Evolutionary conservation across 2,113 vertebrate species (phyloP), one percentile per base, ranked within the genome.

Genomic region (Mormyrus lacerda): DNA sequence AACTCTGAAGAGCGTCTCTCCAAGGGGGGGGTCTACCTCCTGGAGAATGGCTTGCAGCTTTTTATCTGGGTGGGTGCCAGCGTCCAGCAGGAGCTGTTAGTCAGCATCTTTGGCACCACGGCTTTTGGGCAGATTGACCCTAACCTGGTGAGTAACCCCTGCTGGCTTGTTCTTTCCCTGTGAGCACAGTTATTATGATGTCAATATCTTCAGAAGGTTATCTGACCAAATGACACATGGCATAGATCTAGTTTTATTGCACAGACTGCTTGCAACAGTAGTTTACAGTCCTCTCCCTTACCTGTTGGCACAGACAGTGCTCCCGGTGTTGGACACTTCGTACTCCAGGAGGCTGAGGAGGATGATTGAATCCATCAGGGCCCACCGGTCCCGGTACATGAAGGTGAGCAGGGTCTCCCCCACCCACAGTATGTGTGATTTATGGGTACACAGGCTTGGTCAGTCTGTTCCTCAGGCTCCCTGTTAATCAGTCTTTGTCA

Each of bases 11-110:
- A 99, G 87, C 96, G 98, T 55, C 95, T 99, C 24, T 98, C 98
- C n/a, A 99, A 97, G 90, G 98, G 98, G 0, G 98, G 99, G 13
- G 94, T 99, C 31, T 99, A 99, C 93, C 92, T 99, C 87, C 93
- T 99, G 95, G 98, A 99, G 95, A 99, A 98, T 0, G 98, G 98
- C 4, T 95, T 99, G 87, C 98, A 98, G 93, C 95, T 99, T 91
- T 99, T 99, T 91, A 94, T 99, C 89, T 99, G 98, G 98, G 96
- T 99, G 91, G 98, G 98, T 91, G 98, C 97, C 91, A 98, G 97
- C 0, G 97, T 96, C 84, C 98, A 99, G 91, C 98, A 99, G 93
- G 94, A 97, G 92, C 94, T 99, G 88, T 96, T 99, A 92, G 97
- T 98, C 92, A 98, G 96, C 92, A 96, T 99, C 91, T 99, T 99